Evolutionary conservation across 2,113 vertebrate species (phyloP), one percentile per base, ranked within the genome.

Genomic region (Serinus canaria): DNA sequence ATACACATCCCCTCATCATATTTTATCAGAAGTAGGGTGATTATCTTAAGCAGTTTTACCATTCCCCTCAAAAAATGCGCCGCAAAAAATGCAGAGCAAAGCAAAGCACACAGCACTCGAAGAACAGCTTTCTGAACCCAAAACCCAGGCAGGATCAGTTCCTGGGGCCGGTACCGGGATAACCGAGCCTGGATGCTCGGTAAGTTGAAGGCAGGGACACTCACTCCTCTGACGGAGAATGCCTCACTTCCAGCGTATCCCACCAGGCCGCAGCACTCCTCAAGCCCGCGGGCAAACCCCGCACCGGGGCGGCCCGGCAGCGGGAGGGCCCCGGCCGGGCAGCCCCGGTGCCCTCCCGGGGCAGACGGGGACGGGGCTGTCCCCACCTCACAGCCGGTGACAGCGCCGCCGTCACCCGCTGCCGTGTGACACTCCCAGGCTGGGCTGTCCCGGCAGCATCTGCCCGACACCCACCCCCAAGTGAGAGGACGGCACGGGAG

Each of bases 341-440:
- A 17, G 0, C 15, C n/a, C 18, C 11, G 1, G 50, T 2, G 39
- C 23, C 15, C 2, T 9, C 43, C n/a, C 27, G 33, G 68, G 58
- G 8, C n/a, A 39, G 41, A 46, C n/a, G 33, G 30, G 77, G 25
- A 12, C 50, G 2, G 44, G 15, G 43, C 63, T 9, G 46, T 5
- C 2, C 3, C 3, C 8, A 4, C 1, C 2, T 2, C 15, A 2
- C 66, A 10, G 8, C 27, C 63, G 3, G 20, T 1, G 73, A 47
- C 82, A 8, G 28, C 5, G 19, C 63, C 5, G 1, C 2, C 76
- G 35, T 24, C 2, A 66, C 27, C 10, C 37, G 12, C 37, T 1
- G 33, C 62, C 21, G 7, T 6, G 20, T 1, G 33, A 43, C 56
- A 39, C 5, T 31, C 21, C 14, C 35, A 9, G 21, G 5, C 16